Evolutionary conservation across 1,140 invertebrate genomes (phyloP), one percentile per base, ranked within the genome.

Genomic region (Piezodorus guildinii): DNA sequence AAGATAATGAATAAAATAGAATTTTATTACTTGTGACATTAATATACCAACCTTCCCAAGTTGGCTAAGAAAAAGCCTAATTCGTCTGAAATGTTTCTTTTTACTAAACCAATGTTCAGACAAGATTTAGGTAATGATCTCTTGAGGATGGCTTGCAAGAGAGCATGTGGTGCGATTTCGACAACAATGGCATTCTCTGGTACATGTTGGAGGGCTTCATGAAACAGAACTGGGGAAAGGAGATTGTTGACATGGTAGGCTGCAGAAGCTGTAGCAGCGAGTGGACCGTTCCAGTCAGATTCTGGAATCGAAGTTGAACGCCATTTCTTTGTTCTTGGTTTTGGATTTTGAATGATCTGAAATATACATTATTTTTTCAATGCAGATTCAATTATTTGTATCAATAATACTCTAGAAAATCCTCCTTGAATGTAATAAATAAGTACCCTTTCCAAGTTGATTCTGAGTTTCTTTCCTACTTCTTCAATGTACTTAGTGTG

Each of bases 221-320:
- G 80, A 78, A 90, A 91, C 0, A 88, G 75, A 15, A 91, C 88
- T 3, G 88, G 89, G 34, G 88, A 91, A 12, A 96, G 78, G 45
- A 98, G 78, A 75, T 98, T 99, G 78, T 97, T 96, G 0, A 96
- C 93, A 73, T 96, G 91, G 76, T 99, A 99, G 23, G 87, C 90
- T 8, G 91, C 85, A 51, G 92, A 94, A 45, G 90, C 94, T 61
- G 84, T 77, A 70, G 86, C 81, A 0, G 92, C 90, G 68, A 91
- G 70, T 0, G 86, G 79, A 0, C 83, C 80, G 23, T 79, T 77
- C 92, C 93, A 96, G n/a, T 84, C 78, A 0, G 77, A 76, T 74
- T 94, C 85, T 0, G 92, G 90, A 67, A 98, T 87, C 12, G 94
- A 97, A 16, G 89, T 88, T 64, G 91, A 94, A 21, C 98, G 80